These are phyloP conservation scores for Porphyrio hochstetteri DNA, from an alignment of 2,113 vertebrate species.

Conservation along the genomic window DNA sequence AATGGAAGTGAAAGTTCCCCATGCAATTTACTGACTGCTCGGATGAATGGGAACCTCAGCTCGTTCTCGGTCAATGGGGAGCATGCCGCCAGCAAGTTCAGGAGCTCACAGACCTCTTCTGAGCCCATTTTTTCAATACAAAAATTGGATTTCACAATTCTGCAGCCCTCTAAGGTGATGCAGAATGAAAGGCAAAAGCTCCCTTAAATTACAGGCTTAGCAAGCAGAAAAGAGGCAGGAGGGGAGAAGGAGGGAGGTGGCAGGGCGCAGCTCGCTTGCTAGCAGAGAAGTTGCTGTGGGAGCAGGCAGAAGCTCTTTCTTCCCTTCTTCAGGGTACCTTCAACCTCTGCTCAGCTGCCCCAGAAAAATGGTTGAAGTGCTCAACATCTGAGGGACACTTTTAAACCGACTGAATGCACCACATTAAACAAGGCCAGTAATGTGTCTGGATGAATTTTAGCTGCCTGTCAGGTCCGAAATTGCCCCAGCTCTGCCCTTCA, in stretches of 20 bases:
- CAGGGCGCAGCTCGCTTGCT: not conserved
- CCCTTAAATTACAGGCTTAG: not conserved
- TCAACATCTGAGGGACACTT: not conserved
- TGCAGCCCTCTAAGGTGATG: not conserved
- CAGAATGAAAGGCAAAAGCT: not conserved
- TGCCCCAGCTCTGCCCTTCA: not conserved
- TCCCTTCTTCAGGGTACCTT: not conserved
- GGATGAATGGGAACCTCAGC: not conserved
- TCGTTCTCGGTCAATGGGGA: rapidly evolving
- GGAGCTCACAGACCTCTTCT: not conserved
- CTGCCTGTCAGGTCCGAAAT: not conserved
- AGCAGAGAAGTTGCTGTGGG: not conserved
- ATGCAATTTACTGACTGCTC: not conserved
- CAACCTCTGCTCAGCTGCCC: not conserved
- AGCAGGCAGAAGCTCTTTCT: rapidly evolving
- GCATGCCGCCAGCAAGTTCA: not conserved
- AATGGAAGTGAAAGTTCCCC: not conserved
- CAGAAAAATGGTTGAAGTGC: not conserved
- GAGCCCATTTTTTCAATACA: not conserved
- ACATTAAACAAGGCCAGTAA: not conserved
- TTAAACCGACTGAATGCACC: not conserved
- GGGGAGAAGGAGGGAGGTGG: not conserved
- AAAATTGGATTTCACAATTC: not conserved
- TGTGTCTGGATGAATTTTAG: not conserved
- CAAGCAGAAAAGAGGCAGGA: not conserved